Base-by-base conservation (phyloP, 2,797 vertebrate genomes). In the Poecilia gillii region DNA sequence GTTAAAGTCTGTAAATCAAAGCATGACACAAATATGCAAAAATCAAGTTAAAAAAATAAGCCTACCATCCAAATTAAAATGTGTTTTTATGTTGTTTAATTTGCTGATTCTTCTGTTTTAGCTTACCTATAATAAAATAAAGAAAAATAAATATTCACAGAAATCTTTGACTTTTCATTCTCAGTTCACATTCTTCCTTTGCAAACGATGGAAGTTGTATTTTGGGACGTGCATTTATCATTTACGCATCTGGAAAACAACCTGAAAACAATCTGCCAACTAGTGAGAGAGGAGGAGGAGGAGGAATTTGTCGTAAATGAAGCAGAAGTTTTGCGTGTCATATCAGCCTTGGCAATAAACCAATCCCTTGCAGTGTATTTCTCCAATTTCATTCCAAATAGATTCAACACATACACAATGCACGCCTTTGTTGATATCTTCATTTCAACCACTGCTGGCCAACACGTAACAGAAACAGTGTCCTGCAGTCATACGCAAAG, bases 401-500 rank as follows among this genome's bases (percentile, higher is more conserved):
- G 4, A 70, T 39, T 23, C 20, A 23, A 25, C 3, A 68, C 53
- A 55, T 43, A 78, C 43, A 31, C 31, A 62, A 39, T 28, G 11
- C 41, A 53, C 11, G n/a, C 57, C 4, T 78, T 66, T 66, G 16
- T 59, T 59, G 47, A 51, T 20, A 28, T 57, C 23, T 11, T 74
- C 8, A 28, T 76, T 80, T 72, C 59, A 62, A 33, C 36, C 57
- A 39, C 55, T 74, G 14, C 68, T 80, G 47, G 47, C 49, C 12
- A 14, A 25, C 12, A 20, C 45, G 45, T 11, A 31, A 49, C 13
- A 51, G 20, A 55, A 28, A 66, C 28, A 81, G 2, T 51, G 55
- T 64, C 45, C 23, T 77, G 46, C 70, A 81, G 36, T 81, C 66
- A 83, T 72, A 46, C 46, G n/a, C 59, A 59, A 59, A 68, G 28